Conservation (phyloP, 2,888 invertebrate species). For the Drosophila neutralis region DNA sequence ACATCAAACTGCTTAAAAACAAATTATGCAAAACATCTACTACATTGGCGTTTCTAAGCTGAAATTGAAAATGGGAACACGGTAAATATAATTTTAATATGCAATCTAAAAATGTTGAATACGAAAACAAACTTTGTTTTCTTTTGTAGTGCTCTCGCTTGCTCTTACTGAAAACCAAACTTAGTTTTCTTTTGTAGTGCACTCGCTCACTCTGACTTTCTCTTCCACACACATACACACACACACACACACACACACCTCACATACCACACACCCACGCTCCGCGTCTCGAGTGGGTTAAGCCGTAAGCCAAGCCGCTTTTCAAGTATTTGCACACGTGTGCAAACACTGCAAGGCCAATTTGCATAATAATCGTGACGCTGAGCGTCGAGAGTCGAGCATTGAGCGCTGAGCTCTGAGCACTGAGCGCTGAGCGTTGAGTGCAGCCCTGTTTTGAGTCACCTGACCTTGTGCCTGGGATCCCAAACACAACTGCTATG, state of each 20-base stretch:
- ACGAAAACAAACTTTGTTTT: neutral
- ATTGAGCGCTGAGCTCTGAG: neutral
- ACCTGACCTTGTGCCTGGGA: conserved; percentile 67
- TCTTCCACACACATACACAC: neutral
- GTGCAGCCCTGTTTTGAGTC: conserved; percentile 20
- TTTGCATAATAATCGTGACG: conserved; percentile 74
- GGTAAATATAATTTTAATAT: neutral
- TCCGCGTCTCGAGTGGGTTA: conserved; percentile 56
- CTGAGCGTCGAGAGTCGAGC: conserved; percentile 38
- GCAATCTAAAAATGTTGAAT: neutral
- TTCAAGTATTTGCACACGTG: conserved; percentile 72
- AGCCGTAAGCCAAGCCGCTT: conserved; percentile 40
- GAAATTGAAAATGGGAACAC: conserved; percentile 1
- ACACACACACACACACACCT: neutral
- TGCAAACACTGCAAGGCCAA: conserved; percentile 74
- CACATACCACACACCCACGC: neutral
- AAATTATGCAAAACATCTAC: neutral
- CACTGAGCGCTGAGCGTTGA: neutral
- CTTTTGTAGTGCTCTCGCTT: neutral
- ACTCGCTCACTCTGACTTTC: conserved; percentile 19
- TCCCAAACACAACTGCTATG: conserved; percentile 4
- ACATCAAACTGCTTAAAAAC: neutral
- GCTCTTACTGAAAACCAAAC: conserved; percentile 8
- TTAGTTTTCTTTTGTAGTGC: neutral
- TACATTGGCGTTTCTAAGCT: neutral